Base-by-base conservation (phyloP, 2,888 invertebrate genomes). In the Papilio demoleus region DNA sequence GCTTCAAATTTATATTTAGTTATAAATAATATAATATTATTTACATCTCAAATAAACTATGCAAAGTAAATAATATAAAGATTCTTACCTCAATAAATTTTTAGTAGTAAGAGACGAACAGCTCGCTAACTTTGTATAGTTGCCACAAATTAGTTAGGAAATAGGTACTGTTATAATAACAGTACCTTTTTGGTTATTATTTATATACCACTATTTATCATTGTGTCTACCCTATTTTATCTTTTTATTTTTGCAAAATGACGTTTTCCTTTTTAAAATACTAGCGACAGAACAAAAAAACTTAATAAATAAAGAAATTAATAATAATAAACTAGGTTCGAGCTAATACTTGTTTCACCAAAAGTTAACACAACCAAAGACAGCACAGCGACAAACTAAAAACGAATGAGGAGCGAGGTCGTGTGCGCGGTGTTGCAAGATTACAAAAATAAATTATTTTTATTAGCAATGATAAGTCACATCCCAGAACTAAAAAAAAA, bases 101-200 rank as follows among this genome's bases (percentile, higher is more conserved):
- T 34, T 64, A 73, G 72, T 73, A 77, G 77, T 78, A 79, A 79
- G 76, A 76, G 72, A 75, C 70, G 74, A 76, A 74, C 77, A 77
- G 73, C 77, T 50, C 64, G 65, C 71, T 61, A 53, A 40, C 45
- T 69, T 60, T n/a, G 0, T 72, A 62, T 19, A 45, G 31, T 27
- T 53, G 53, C 34, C 61, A 75, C 70, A 67, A 65, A 64, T 65
- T 66, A 62, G 67, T 68, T 71, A 75, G 76, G 71, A 40, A 56
- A 45, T 76, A 78, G 76, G 76, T 79, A 76, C 74, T 74, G 77
- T 45, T 75, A 75, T 73, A 75, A 50, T 77, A 79, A 77, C 77
- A 79, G 81, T 80, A 81, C 81, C 78, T 80, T 72, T 71, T 72
- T 76, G 71, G 74, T 75, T 75, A 73, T 75, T 74, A 77, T 76